Base-by-base conservation (phyloP, 1,140 invertebrate genomes). In the Rhynchophorus ferrugineus region DNA sequence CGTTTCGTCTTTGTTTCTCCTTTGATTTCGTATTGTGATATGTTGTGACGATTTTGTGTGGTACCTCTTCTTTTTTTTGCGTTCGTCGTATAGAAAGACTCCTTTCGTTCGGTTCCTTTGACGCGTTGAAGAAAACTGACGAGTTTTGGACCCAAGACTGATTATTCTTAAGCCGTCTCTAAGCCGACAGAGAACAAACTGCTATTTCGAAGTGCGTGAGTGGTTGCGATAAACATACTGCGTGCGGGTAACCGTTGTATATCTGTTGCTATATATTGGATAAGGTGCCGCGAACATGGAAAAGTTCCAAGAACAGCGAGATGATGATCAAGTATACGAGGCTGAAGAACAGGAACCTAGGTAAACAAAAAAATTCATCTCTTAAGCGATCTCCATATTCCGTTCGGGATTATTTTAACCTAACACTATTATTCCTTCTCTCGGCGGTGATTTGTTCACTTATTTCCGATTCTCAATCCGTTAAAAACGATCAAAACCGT, bases 311-410 rank as follows among this genome's bases (percentile, higher is more conserved):
- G 62, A 66, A 43, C 56, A 50, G 20, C 58, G 52, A 3, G 64
- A 66, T 36, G 64, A 66, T 13, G 62, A 64, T 59, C 64, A 66
- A 46, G 56, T 64, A 18, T 66, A 59, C 47, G 64, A 66, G 39
- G 58, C 42, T 16, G 64, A 66, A 36, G 64, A 66, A 44, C 59
- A 61, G 3, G 64, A 66, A 44, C 42, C 58, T 48, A 63, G 61
- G 64, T 66, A 49, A 63, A 58, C 17, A 53, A 21, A n/a, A 41
- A 41, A n/a, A n/a, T n/a, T n/a, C n/a, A n/a, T n/a, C n/a, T n/a
- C n/a, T 43, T 13, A 20, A 18, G 17, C 5, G 34, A 36, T 11
- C 3, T 3, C 34, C 33, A 44, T 44, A 6, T 22, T 44, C 7
- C 16, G 5, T 3, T 16, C 20, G 2, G 8, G 17, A 7, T 5